A percentile compares a stretch with the other conserved stretches of the same genome.
phyloP scores from a whole-genome alignment of 1,140 invertebrate genomes.

The Euschistus heros region DNA sequence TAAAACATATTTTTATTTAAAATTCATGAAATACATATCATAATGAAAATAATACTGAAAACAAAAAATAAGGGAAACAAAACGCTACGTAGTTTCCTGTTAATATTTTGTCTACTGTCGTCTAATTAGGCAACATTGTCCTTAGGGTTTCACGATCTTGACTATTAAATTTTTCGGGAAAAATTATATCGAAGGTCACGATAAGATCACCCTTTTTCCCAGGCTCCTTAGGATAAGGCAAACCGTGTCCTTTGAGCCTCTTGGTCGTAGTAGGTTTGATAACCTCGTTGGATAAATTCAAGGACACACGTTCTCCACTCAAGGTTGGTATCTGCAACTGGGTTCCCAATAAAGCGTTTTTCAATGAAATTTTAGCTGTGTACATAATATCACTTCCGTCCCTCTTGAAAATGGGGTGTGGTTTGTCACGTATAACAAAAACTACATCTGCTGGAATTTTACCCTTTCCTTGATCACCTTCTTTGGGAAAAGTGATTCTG shows the following conservation, averaged over 20 bases:
- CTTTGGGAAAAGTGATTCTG: slow-evolving; percentile 96
- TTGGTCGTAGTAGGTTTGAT: slow-evolving; percentile 86
- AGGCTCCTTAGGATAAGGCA: slow-evolving; percentile 91
- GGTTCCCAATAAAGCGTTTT: slow-evolving; percentile 60
- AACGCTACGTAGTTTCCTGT: no score
- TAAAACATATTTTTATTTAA: no score
- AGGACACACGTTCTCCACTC: slow-evolving; percentile 67
- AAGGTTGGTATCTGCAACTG: slow-evolving; percentile 86
- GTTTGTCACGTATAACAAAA: slow-evolving; percentile 96
- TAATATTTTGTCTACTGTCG: no score
- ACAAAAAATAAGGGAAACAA: no score
- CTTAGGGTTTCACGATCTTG: slow-evolving; percentile 79
- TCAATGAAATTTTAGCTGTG: background rate
- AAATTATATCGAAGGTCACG: slow-evolving; percentile 95
- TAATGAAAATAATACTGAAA: no score
- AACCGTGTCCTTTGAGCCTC: slow-evolving; percentile 81
- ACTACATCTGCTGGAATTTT: slow-evolving; percentile 98
- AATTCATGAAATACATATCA: no score
- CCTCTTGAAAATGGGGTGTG: slow-evolving; percentile 46
- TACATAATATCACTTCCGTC: slow-evolving; percentile 4
- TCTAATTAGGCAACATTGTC: slow-evolving; percentile 61
- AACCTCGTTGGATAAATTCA: slow-evolving; percentile 76
- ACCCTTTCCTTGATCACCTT: slow-evolving; percentile 90
- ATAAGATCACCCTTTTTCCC: slow-evolving; percentile 84
- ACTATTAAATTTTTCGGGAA: slow-evolving; percentile 75